Conservation (phyloP, 2,113 vertebrate species). For the Orthonyx spaldingii region DNA sequence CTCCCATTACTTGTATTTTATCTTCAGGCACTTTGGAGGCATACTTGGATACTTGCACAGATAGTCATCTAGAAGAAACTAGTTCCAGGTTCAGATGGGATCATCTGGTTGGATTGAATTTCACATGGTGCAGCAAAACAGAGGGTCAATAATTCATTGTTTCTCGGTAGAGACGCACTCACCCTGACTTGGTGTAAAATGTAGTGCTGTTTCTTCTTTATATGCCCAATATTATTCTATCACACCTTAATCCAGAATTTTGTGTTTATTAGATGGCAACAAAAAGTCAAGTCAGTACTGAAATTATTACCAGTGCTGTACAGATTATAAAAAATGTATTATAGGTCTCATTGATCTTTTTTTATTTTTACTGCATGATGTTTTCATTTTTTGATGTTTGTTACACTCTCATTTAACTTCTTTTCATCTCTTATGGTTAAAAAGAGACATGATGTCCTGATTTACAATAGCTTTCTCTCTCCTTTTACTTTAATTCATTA, state of each 20-base stretch:
- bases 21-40: background rate
- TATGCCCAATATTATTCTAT: background rate
- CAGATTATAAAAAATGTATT: background rate
- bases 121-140: background rate
- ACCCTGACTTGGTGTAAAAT: background rate
- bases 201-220: background rate
- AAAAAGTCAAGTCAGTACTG: background rate
- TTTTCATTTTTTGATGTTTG: background rate
- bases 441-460: background rate
- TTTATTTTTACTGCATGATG: background rate
- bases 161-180: background rate
- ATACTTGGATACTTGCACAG: background rate
- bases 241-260: background rate
- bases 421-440: background rate
- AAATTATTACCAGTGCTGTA: background rate
- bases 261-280: background rate
- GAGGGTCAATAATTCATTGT: background rate
- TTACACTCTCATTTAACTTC: background rate
- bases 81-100: background rate
- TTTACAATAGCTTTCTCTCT: background rate
- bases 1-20: slow-evolving; percentile 4
- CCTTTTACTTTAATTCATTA: background rate
- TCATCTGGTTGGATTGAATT: background rate
- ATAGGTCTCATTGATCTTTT: background rate
- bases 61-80: background rate